Conservation (phyloP, 2,113 vertebrate species). For the Oreotrochilus melanogaster region DNA sequence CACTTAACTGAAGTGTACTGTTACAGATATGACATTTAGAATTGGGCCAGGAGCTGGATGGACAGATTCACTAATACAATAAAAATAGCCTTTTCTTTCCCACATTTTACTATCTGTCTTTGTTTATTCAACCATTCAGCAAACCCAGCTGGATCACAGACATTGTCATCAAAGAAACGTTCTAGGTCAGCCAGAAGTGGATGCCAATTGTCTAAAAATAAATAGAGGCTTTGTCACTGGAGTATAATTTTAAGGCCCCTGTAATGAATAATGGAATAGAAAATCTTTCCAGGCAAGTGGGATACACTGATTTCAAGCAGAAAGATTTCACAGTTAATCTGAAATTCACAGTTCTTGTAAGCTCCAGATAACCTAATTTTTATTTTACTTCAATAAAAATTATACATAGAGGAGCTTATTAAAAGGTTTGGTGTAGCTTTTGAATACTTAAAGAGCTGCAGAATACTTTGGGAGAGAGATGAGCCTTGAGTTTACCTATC, state of each 20-base stretch:
- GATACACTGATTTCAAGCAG: conserved; percentile 28
- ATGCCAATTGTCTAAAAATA: conserved; percentile 71
- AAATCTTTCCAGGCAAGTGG: conserved; percentile 41
- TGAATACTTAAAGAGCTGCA: not conserved
- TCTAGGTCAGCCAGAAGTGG: conserved; percentile 52
- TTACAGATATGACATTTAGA: conserved; percentile 21
- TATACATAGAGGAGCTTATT: not conserved
- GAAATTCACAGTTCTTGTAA: conserved; percentile 6
- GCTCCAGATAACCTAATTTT: conserved; percentile 29
- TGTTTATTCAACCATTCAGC: conserved; percentile 68
- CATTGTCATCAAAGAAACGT: conserved; percentile 63
- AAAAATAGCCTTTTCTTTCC: conserved; percentile 47
- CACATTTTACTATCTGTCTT: conserved; percentile 63
- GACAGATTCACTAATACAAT: conserved; percentile 16
- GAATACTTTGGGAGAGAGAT: not conserved
- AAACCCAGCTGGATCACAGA: conserved; percentile 65
- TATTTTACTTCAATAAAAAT: not conserved
- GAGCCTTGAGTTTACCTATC: not conserved
- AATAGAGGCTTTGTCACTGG: conserved; percentile 47
- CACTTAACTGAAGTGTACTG: not conserved
- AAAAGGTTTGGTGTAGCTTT: not conserved
- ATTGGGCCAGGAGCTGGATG: not conserved
- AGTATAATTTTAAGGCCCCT: conserved; percentile 64
- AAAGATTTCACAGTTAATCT: conserved; percentile 48
- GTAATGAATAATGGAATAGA: conserved; percentile 49